Percentiles rank a stretch among this genome's conserved stretches.
These are phyloP conservation scores for Apis laboriosa DNA, from an alignment of 1,140 invertebrate genomes.

Conservation along the genomic window DNA sequence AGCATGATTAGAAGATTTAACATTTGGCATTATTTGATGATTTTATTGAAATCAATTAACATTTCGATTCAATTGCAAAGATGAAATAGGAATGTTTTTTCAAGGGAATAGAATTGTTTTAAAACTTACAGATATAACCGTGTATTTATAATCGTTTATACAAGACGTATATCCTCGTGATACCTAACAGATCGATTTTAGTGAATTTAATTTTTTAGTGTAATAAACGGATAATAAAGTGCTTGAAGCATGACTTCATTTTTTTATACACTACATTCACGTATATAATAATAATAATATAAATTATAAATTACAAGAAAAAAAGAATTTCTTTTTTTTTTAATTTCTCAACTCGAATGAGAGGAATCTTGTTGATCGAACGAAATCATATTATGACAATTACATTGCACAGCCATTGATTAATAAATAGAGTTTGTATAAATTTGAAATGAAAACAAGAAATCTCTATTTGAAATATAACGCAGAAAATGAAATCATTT, in stretches of 20 bases:
- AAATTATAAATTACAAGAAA: slow-evolving; percentile 26
- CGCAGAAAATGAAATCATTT: background rate
- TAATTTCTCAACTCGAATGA: no score
- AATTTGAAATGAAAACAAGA: slow-evolving; percentile 2
- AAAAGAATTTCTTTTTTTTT: background rate
- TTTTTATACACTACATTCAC: background rate
- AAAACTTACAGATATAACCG: slow-evolving; percentile 21
- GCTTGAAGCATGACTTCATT: background rate
- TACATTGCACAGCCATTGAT: slow-evolving; percentile 36
- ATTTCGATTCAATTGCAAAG: background rate
- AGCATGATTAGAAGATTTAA: background rate
- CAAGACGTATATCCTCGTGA: slow-evolving; percentile 21
- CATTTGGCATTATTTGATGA: background rate
- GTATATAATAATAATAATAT: background rate
- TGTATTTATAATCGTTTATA: slow-evolving; percentile 41
- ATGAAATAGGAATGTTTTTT: background rate
- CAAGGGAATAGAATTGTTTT: slow-evolving; percentile 1
- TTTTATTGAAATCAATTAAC: background rate
- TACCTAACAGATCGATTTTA: slow-evolving; percentile 7
- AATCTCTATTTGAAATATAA: background rate
- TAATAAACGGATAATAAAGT: slow-evolving; percentile 19
- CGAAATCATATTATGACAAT: slow-evolving; percentile 19
- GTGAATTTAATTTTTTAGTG: slow-evolving; percentile 7
- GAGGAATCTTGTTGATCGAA: no score
- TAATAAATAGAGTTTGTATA: slow-evolving; percentile 28